Evolutionary conservation across 2,888 invertebrate genomes (phyloP).

Genomic region (Lepidocyrtinus sp.): DNA sequence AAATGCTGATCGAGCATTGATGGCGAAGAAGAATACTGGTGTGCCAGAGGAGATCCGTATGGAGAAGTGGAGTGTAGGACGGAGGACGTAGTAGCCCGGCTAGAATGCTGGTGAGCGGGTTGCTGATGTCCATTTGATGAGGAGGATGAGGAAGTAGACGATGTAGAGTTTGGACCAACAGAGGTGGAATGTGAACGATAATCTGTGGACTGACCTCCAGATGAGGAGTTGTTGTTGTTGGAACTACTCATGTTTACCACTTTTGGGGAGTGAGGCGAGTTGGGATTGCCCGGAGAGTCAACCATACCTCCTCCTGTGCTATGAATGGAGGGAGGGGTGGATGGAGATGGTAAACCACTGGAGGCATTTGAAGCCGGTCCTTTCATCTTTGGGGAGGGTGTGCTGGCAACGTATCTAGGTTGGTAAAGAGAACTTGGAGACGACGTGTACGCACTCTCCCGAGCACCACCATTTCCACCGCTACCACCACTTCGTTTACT

Average conservation of each 20-base stretch:
- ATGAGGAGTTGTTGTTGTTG: conserved; percentile 24
- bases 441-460: conserved; percentile 29
- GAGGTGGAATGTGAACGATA: conserved; percentile 52
- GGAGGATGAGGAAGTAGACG: conserved; percentile 12
- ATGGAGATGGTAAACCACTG: conserved; percentile 49
- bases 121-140: conserved; percentile 36
- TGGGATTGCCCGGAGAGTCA: conserved; percentile 57
- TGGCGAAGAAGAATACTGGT: conserved; percentile 26
- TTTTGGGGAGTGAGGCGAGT: conserved; percentile 57
- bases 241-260: conserved; percentile 47
- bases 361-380: conserved; percentile 50
- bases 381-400: conserved; percentile 59
- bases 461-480: conserved; percentile 1
- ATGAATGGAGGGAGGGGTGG: conserved; percentile 42
- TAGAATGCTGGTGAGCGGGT: conserved; percentile 50
- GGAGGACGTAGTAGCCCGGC: conserved; percentile 39
- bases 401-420: conserved; percentile 60
- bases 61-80: conserved; percentile 37
- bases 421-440: conserved; percentile 57
- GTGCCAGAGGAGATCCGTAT: conserved; percentile 25
- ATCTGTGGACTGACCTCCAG: conserved; percentile 26
- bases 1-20: conserved; percentile 38
- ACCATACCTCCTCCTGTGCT: conserved; percentile 47
- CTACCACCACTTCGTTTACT: conserved; percentile 40
- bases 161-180: conserved; percentile 17